phyloP scores from a whole-genome alignment of 2,888 invertebrate genomes.

The Xestia sexstrigata region DNA sequence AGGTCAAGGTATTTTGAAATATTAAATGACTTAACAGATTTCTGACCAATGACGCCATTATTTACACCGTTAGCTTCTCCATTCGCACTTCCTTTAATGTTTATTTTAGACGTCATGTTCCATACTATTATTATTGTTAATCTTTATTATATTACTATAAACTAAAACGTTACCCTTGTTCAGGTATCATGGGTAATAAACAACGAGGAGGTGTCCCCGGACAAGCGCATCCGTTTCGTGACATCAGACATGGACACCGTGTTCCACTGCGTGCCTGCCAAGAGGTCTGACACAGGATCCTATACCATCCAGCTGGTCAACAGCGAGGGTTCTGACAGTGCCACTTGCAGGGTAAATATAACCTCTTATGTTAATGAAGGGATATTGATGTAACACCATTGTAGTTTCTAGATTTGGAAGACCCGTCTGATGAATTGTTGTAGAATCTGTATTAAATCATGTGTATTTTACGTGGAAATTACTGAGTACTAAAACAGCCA shows the following conservation, averaged over 20 bases:
- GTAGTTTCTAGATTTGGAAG: too few relatives aligned
- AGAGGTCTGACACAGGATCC: slow-evolving; percentile 97
- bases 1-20: too few relatives aligned
- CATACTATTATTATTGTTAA: neutral
- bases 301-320: slow-evolving; percentile 98
- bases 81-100: too few relatives aligned
- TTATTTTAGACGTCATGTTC: neutral
- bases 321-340: slow-evolving; percentile 97
- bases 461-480: too few relatives aligned
- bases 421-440: too few relatives aligned
- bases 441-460: too few relatives aligned
- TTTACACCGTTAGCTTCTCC: too few relatives aligned
- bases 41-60: too few relatives aligned
- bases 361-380: neutral
- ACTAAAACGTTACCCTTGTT: neutral
- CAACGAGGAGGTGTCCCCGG: slow-evolving; percentile 95
- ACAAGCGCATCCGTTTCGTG: slow-evolving; percentile 96
- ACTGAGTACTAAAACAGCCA: too few relatives aligned
- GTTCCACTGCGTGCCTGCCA: slow-evolving; percentile 96
- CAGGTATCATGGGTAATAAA: slow-evolving; percentile 96
- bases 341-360: slow-evolving; percentile 94
- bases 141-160: neutral
- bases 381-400: too few relatives aligned
- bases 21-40: too few relatives aligned
- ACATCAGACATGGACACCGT: slow-evolving; percentile 95